These are phyloP conservation scores for Chelon labrosus DNA, from an alignment of 2,797 vertebrate genomes.

Conservation along the genomic window DNA sequence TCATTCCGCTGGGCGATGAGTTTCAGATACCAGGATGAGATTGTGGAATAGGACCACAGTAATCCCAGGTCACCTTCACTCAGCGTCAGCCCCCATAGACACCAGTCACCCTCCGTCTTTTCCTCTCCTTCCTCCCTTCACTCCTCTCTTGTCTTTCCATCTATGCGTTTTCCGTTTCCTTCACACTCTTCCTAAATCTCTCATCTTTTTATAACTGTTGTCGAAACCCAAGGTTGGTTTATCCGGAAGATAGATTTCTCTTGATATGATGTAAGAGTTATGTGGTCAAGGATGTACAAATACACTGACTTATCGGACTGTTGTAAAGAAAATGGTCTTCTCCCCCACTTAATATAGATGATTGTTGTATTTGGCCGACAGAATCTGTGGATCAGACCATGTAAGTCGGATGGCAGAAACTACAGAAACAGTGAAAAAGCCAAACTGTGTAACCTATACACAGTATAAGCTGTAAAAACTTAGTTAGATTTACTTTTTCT, in stretches of 20 bases:
- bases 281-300: conserved; percentile 8
- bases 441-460: not conserved
- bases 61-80: conserved; percentile 79
- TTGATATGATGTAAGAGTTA: not conserved
- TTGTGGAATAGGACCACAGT: conserved; percentile 66
- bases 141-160: conserved; percentile 27
- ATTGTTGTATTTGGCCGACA: not conserved
- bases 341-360: not conserved
- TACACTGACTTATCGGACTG: not conserved
- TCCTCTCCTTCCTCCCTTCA: conserved; percentile 24
- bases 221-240: no score
- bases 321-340: not conserved
- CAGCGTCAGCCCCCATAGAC: conserved; percentile 34
- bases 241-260: no score
- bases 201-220: no score
- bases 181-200: not conserved
- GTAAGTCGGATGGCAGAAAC: not conserved
- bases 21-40: conserved; percentile 74
- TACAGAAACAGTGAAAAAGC: not conserved
- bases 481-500: no score
- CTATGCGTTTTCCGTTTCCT: conserved; percentile 14
- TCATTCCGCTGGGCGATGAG: conserved; percentile 68
- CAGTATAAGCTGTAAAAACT: not conserved
- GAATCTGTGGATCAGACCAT: not conserved
- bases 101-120: conserved; percentile 23